A percentile compares a stretch with the other conserved stretches of the same genome.
These are phyloP conservation scores for Silurus aristotelis DNA, from an alignment of 2,797 vertebrate genomes.

Conservation along the genomic window DNA sequence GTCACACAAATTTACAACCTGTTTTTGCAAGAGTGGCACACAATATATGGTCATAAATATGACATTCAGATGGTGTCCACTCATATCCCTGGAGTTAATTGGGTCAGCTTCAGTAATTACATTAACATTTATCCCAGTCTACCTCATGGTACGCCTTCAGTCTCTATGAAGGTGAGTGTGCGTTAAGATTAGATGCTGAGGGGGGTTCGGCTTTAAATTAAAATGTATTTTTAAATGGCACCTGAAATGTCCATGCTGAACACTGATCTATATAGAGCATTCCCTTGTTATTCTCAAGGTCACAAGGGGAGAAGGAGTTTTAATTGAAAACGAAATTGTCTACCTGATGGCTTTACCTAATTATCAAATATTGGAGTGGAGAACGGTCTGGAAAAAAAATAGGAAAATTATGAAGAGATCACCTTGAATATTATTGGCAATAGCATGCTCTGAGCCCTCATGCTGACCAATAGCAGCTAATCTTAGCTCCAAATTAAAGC, in stretches of 20 bases:
- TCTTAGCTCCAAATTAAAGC: conserved; percentile 53
- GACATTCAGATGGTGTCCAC: conserved; percentile 59
- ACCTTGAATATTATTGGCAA: conserved; percentile 57
- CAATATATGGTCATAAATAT: conserved; percentile 68
- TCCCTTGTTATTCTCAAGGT: conserved; percentile 69
- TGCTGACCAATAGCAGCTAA: conserved; percentile 57
- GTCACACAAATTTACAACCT: conserved; percentile 2
- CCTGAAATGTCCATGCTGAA: conserved; percentile 64
- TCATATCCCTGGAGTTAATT: conserved; percentile 67
- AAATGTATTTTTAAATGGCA: conserved; percentile 70
- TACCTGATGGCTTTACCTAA: conserved; percentile 80
- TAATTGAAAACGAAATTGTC: conserved; percentile 81
- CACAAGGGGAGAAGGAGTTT: conserved; percentile 66
- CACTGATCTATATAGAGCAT: conserved; percentile 60
- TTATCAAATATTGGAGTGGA: conserved; percentile 74
- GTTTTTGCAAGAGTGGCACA: conserved; percentile 55
- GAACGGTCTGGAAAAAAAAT: conserved; percentile 62
- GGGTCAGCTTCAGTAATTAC: conserved; percentile 73
- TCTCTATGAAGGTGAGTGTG: conserved; percentile 61
- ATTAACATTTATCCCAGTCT: conserved; percentile 64
- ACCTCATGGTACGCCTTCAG: conserved; percentile 56
- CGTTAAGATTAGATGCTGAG: conserved; percentile 65
- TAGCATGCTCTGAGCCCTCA: conserved; percentile 44
- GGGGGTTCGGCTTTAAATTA: conserved; percentile 66
- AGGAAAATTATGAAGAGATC: conserved; percentile 69